Base-by-base conservation (phyloP, 2,113 vertebrate species). In the Xiphophorus maculatus region DNA sequence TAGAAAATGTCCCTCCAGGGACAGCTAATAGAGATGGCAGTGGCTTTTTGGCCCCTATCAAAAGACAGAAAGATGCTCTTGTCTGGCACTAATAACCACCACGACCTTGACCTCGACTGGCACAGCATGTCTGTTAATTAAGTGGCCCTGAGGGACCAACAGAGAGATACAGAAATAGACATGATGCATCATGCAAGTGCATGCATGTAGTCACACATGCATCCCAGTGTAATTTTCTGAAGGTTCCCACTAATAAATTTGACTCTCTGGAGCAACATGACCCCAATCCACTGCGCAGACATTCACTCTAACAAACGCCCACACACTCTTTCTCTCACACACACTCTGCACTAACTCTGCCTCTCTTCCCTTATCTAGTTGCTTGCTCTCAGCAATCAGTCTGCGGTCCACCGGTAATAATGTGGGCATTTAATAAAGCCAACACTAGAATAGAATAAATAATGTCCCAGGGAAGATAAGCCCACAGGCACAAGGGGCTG, bases 381-480 rank as follows among this genome's bases (percentile, higher is more conserved):
- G n/a, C 54, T 76, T 81, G 75, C 82, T 78, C 69, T 84, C 63
- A 48, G 71, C 81, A 83, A 90, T 92, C 88, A 74, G 82, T 66
- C 80, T 76, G 74, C 70, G 71, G 84, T 86, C 88, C 83, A 82
- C 87, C 89, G 72, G 80, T 88, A 72, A 90, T 88, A 88, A 90
- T 86, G 80, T 74, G 72, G 65, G 69, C 82, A 88, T 93, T 92
- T 92, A 92, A 92, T 93, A 91, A 91, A 91, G 88, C 76, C 74
- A 79, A 66, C 60, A 69, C 64, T 44, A 80, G 73, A 85, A 73
- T 83, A 63, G 74, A 83, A 86, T 82, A 86, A 90, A 90, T 89
- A 78, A 84, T 84, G 80, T 79, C 83, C 67, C 68, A 77, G 72
- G 28, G 68, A 35, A 90, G 87, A 91, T 92, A 89, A 90, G 83